Evolutionary conservation across 2,797 vertebrate species (phyloP), one percentile per base, ranked within the genome.

Genomic region (Sternotherus odoratus): DNA sequence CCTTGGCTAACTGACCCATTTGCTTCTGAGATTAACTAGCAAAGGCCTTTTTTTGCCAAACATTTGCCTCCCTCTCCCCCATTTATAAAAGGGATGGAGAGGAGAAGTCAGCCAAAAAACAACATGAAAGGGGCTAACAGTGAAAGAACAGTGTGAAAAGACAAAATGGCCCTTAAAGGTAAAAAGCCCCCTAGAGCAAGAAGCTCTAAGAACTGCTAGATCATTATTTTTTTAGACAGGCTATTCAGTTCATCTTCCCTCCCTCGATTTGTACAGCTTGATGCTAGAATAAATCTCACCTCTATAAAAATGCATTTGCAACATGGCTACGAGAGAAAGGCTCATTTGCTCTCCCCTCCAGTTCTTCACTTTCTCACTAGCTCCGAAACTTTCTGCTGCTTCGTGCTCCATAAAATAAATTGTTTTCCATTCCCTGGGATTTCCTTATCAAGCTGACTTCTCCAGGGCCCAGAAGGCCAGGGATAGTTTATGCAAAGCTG

Each of bases 251-350:
- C 72, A 74, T 13, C 12, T 74, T 72, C 69, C 49, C 87, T 46
- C 21, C 49, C 87, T n/a, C 10, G n/a, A 86, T 81, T 79, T 57
- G 79, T 50, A 86, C 28, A 95, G 77, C 26, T 1, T 97, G 92
- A 94, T 69, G 79, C 72, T 33, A 92, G 79, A 92, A 97, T 96
- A 96, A 96, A 97, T 95, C 83, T 92, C 90, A 92, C 43, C 91
- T 89, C 90, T 48, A 92, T 95, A 95, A 96, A 96, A 97, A 96
- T 92, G 87, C 92, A 97, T 90, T 91, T 86, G 89, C 91, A 95
- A 77, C 72, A 92, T 56, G 91, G 77, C 90, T 88, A 79, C 4
- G 8, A 82, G 82, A 89, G 54, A 94, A 91, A 81, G 89, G 77
- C 66, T 96, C 87, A 69, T 89, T 87, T 94, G 93, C 66, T 36